Percentiles rank a stretch among this genome's conserved stretches.
Conservation (phyloP, 1,140 invertebrate genomes). For the Pseudomyrmex pallidus region DNA sequence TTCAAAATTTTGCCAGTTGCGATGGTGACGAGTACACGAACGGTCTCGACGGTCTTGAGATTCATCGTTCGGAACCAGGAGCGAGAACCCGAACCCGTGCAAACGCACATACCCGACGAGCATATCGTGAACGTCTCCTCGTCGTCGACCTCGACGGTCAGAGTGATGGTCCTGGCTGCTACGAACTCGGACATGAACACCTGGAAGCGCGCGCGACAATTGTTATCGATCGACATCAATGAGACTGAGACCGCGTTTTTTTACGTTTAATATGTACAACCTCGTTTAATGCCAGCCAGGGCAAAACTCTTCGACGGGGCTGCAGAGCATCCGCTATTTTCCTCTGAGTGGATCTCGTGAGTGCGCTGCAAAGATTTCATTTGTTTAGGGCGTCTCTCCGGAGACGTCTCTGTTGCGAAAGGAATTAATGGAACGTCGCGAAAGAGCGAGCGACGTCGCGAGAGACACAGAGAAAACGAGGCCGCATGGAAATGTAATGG, state of each 20-base stretch:
- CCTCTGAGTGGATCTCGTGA: conserved; percentile 58
- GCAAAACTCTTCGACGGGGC: conserved; percentile 81
- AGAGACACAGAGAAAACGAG: not conserved
- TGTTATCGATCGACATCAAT: conserved; percentile 21
- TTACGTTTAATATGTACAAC: conserved; percentile 82
- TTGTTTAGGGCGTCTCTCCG: conserved; percentile 49
- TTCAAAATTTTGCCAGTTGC: conserved; percentile 58
- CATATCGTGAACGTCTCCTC: conserved; percentile 92
- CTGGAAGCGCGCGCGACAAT: conserved; percentile 78
- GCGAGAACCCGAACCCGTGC: conserved; percentile 97
- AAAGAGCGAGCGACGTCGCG: conserved; percentile 1
- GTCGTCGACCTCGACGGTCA: conserved; percentile 90
- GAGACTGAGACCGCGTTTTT: not conserved
- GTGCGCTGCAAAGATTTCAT: conserved; percentile 63
- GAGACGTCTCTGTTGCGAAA: too few relatives aligned
- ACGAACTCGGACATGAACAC: conserved; percentile 97
- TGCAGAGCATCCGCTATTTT: conserved; percentile 66
- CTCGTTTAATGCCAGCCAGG: conserved; percentile 91
- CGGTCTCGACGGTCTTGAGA: conserved; percentile 44
- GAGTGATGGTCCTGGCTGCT: conserved; percentile 95
- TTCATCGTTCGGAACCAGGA: conserved; percentile 97
- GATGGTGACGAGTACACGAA: conserved; percentile 54
- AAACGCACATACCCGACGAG: conserved; percentile 96
- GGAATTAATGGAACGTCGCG: conserved; percentile 13
- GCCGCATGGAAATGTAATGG: conserved; percentile 10